Base-by-base conservation (phyloP, 2,797 vertebrate genomes). In the Neopelma chrysocephalum region DNA sequence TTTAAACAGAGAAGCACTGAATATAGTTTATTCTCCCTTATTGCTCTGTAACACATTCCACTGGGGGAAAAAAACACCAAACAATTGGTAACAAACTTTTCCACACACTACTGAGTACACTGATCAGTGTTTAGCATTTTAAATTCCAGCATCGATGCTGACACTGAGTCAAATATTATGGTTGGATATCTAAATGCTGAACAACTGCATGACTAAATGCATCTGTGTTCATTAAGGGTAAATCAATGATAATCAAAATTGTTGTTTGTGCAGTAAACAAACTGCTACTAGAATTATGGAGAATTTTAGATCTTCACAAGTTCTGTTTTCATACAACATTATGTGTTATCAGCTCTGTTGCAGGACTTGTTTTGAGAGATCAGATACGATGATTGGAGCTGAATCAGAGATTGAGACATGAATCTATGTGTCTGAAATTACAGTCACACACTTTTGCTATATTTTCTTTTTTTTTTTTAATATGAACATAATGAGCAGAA, bases 131-230 rank as follows among this genome's bases (percentile, higher is more conserved):
- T 92, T 34, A 85, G n/a, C 31, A 50, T 87, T 93, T 93, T 38
- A 76, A 91, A 48, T 82, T 80, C 56, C 48, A 45, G 25, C 60
- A 92, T 62, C 51, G 75, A 9, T 65, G 38, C 76, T 76, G 82
- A 71, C 2, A 57, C 47, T 18, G 45, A 93, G 29, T 51, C 65
- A 94, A 93, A 94, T 94, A 90, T 91, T 90, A 51, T 83, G 76
- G 65, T 38, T 95, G 26, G 72, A 81, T 89, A 85, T 53, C 27
- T 61, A 88, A 94, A 85, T 54, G 60, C 68, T 94, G 87, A 94
- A 94, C 75, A 89, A 72, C 27, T 78, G 54, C 76, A 60, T 86
- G 82, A 69, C 93, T 94, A 86, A 91, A 83, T 62, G 72, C n/a
- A 78, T 81, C 72, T 95, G 72, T 69, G 47, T 83, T 95, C 72